Evolutionary conservation across 1,140 invertebrate genomes (phyloP).

Genomic region (Drosophila fuyamai): DNA sequence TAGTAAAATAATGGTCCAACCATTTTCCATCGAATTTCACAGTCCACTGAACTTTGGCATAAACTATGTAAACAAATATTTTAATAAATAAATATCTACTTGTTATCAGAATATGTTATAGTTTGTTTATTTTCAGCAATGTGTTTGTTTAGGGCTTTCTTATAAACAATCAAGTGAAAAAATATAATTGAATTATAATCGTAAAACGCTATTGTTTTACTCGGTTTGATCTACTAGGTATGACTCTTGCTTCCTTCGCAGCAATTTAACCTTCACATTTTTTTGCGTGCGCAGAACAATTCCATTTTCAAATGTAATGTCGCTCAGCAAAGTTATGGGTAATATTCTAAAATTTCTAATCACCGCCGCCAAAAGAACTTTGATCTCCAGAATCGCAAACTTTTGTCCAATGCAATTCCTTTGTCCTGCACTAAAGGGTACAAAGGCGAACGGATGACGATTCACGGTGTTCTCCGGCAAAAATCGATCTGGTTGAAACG

Average conservation of each 20-base stretch:
- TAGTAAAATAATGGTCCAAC: background rate
- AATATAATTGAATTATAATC: background rate
- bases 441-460: constrained; percentile 85
- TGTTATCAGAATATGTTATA: background rate
- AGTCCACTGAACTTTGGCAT: background rate
- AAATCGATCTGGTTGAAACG: constrained; percentile 92
- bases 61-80: background rate
- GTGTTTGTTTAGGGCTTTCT: background rate
- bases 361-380: constrained; percentile 82
- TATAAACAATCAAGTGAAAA: background rate
- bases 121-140: background rate
- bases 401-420: constrained; percentile 83
- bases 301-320: constrained; percentile 58
- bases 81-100: background rate
- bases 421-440: constrained; percentile 87
- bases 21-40: background rate
- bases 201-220: too few species aligned
- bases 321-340: constrained; percentile 49
- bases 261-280: constrained; percentile 39
- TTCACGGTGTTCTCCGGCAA: constrained; percentile 86
- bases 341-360: constrained; percentile 70
- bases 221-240: too few species aligned
- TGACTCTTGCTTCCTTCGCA: background rate
- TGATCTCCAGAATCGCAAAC: constrained; percentile 85
- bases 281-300: constrained; percentile 61